A percentile compares a stretch with the other conserved stretches of the same genome.
These are phyloP conservation scores for Aleiodes alternator DNA, from an alignment of 2,888 invertebrate species.

Conservation along the genomic window DNA sequence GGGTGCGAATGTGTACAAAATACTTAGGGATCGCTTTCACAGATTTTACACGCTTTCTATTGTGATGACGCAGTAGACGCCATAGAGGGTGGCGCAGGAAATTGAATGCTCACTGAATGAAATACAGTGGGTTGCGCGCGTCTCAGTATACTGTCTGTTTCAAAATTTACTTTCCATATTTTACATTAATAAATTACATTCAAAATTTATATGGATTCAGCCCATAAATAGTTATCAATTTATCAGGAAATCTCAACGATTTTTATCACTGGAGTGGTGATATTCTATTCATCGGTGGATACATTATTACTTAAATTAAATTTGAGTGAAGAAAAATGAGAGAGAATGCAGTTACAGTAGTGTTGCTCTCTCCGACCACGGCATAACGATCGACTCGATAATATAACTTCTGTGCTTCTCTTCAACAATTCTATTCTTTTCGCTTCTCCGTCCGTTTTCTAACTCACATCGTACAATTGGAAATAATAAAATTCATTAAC, in stretches of 20 bases:
- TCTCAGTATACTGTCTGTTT: slow-evolving; percentile 32
- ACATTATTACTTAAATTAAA: too few species aligned
- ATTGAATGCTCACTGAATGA: slow-evolving; percentile 68
- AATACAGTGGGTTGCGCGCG: slow-evolving; percentile 58
- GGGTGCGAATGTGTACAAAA: slow-evolving; percentile 31
- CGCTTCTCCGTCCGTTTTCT: not conserved
- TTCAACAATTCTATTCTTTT: too few species aligned
- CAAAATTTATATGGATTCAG: slow-evolving; percentile 4
- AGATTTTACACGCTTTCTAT: slow-evolving; percentile 7
- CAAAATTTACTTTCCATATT: slow-evolving; percentile 32
- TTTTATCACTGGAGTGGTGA: too few species aligned
- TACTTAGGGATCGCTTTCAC: slow-evolving; percentile 48
- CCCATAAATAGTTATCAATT: not conserved
- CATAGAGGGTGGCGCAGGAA: slow-evolving; percentile 62
- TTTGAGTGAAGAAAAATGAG: not conserved
- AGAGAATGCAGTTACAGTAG: too few species aligned
- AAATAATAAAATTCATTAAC: too few species aligned
- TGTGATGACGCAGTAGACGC: slow-evolving; percentile 4
- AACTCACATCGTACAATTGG: too few species aligned
- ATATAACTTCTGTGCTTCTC: too few species aligned
- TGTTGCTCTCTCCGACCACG: too few species aligned
- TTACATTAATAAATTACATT: slow-evolving; percentile 5
- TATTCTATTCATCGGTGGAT: too few species aligned
- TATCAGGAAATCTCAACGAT: not conserved
- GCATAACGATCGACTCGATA: too few species aligned